Percentiles rank a stretch among this genome's conserved stretches.
Evolutionary conservation across 2,797 vertebrate genomes (phyloP).

Genomic region (Galago senegalensis): DNA sequence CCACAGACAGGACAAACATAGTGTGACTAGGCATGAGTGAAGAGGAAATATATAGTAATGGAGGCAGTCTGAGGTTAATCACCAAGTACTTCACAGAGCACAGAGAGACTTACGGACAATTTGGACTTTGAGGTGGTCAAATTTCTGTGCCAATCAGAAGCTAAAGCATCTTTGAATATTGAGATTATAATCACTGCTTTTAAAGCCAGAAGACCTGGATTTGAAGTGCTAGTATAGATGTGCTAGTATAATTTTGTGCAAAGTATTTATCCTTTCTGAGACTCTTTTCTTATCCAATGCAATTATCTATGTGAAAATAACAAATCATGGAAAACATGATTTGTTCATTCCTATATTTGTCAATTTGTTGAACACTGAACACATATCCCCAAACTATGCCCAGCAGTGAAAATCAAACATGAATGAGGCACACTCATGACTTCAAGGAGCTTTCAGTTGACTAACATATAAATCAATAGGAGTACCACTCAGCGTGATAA

Average conservation of each 20-base stretch:
- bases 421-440: not conserved
- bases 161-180: not conserved
- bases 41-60: conserved; percentile 36
- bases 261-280: not conserved
- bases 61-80: not conserved
- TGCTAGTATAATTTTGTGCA: not conserved
- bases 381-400: not conserved
- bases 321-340: not conserved
- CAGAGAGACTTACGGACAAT: not conserved
- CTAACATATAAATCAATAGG: not conserved
- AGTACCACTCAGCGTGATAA: not conserved
- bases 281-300: not conserved
- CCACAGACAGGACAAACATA: not conserved
- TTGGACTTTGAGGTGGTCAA: not conserved
- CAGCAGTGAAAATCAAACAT: not conserved
- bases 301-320: not conserved
- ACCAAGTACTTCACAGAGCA: not conserved
- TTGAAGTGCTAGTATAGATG: not conserved
- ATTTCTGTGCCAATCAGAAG: conserved; percentile 10
- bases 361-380: not conserved
- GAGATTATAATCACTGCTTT: not conserved
- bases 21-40: not conserved
- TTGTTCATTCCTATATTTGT: conserved; percentile 17
- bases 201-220: not conserved
- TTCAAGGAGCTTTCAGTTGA: not conserved